Evolutionary conservation across 2,888 invertebrate genomes (phyloP).

Genomic region (Phyto melanocephala): DNA sequence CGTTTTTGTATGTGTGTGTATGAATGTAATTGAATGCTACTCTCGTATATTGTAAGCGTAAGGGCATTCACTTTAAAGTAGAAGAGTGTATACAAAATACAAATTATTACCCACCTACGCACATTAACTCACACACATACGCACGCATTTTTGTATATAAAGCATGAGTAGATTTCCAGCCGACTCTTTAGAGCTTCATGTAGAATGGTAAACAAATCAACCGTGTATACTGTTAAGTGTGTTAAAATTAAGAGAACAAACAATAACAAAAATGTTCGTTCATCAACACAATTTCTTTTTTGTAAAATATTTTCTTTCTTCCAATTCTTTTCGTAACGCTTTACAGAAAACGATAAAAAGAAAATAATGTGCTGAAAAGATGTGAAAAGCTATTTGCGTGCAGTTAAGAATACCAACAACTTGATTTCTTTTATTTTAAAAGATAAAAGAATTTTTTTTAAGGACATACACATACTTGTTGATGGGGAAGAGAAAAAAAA

Average conservation of each 20-base stretch:
- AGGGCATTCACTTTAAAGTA: constrained; percentile 46
- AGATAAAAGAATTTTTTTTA: constrained; percentile 56
- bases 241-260: constrained; percentile 54
- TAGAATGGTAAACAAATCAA: constrained; percentile 53
- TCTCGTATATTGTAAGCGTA: neutral
- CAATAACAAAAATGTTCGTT: constrained; percentile 41
- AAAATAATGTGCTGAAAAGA: constrained; percentile 13
- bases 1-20: neutral
- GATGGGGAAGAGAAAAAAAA: constrained; percentile 9
- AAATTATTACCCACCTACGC: neutral
- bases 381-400: constrained; percentile 50
- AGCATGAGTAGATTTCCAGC: neutral
- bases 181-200: neutral
- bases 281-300: constrained; percentile 47
- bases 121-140: neutral
- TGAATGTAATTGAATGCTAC: neutral
- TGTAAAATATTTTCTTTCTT: neutral
- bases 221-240: constrained; percentile 48
- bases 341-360: neutral
- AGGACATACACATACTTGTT: constrained; percentile 56
- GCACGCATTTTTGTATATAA: neutral
- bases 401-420: constrained; percentile 16
- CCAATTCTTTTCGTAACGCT: constrained; percentile 11
- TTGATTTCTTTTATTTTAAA: constrained; percentile 46
- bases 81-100: constrained; percentile 4